These are phyloP conservation scores for Drosophila atroscutellata DNA, from an alignment of 2,888 invertebrate genomes.

Conservation along the genomic window DNA sequence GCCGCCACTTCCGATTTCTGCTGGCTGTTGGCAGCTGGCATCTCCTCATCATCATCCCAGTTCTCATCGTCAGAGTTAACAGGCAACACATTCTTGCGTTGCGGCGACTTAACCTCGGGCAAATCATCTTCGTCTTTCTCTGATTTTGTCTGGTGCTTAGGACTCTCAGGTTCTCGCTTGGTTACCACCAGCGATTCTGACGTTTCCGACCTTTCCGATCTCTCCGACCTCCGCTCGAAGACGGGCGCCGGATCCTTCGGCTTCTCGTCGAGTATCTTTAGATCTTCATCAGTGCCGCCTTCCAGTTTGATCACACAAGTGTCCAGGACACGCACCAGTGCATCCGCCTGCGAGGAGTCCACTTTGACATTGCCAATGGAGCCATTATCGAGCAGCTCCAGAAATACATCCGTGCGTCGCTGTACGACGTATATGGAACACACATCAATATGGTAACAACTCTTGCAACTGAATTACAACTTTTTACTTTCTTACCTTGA, in stretches of 20 bases:
- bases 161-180: slow-evolving; percentile 74
- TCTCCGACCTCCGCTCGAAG: slow-evolving; percentile 66
- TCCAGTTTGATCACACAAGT: slow-evolving; percentile 98
- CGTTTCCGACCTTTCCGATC: slow-evolving; percentile 40
- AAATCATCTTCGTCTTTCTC: slow-evolving; percentile 52
- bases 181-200: slow-evolving; percentile 28
- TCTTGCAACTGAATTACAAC: neutral
- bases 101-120: slow-evolving; percentile 76
- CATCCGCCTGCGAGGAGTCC: slow-evolving; percentile 93
- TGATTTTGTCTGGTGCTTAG: slow-evolving; percentile 62
- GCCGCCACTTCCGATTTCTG: neutral
- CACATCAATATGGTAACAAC: neutral
- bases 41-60: slow-evolving; percentile 74
- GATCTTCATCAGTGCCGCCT: slow-evolving; percentile 95
- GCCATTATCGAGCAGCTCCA: slow-evolving; percentile 91
- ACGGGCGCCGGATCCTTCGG: slow-evolving; percentile 76
- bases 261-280: slow-evolving; percentile 92
- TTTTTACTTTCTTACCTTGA: slow-evolving; percentile 88
- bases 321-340: slow-evolving; percentile 94
- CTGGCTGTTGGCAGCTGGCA: slow-evolving; percentile 56
- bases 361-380: slow-evolving; percentile 92
- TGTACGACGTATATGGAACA: slow-evolving; percentile 82
- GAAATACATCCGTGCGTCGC: slow-evolving; percentile 95
- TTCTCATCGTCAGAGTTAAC: slow-evolving; percentile 81
- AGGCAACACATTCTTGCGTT: slow-evolving; percentile 38